phyloP scores from a whole-genome alignment of 2,888 invertebrate genomes.

The Parnassius glacialis region DNA sequence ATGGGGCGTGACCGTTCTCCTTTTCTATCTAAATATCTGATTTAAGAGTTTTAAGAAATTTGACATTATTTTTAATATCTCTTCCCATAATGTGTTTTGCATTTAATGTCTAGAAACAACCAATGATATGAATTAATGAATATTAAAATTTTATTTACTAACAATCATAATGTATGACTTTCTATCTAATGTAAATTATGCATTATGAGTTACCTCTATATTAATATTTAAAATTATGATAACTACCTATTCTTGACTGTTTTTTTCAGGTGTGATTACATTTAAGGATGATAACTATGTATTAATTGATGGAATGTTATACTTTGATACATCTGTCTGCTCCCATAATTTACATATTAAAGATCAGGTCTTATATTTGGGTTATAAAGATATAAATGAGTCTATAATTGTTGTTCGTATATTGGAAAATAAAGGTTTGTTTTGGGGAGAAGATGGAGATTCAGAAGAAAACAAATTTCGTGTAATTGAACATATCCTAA shows the following conservation, averaged over 20 bases:
- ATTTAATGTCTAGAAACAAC: too few relatives aligned
- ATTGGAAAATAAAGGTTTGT: slow-evolving; percentile 73
- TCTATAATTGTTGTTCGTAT: slow-evolving; percentile 79
- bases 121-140: too few relatives aligned
- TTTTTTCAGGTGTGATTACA: slow-evolving; percentile 81
- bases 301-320: slow-evolving; percentile 81
- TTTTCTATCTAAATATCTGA: too few relatives aligned
- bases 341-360: slow-evolving; percentile 66
- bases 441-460: slow-evolving; percentile 70
- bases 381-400: slow-evolving; percentile 69
- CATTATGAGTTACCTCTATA: too few relatives aligned
- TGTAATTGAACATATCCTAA: slow-evolving; percentile 59
- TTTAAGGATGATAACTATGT: slow-evolving; percentile 67
- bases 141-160: too few relatives aligned
- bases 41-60: too few relatives aligned
- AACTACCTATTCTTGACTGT: background rate
- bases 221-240: too few relatives aligned
- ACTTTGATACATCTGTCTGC: slow-evolving; percentile 69
- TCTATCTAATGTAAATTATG: too few relatives aligned
- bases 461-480: slow-evolving; percentile 49
- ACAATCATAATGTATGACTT: too few relatives aligned
- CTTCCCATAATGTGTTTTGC: too few relatives aligned
- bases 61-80: too few relatives aligned
- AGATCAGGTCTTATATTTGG: slow-evolving; percentile 80
- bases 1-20: too few relatives aligned